These are phyloP conservation scores for Crossocerus cetratus DNA, from an alignment of 2,888 invertebrate genomes.

Conservation along the genomic window DNA sequence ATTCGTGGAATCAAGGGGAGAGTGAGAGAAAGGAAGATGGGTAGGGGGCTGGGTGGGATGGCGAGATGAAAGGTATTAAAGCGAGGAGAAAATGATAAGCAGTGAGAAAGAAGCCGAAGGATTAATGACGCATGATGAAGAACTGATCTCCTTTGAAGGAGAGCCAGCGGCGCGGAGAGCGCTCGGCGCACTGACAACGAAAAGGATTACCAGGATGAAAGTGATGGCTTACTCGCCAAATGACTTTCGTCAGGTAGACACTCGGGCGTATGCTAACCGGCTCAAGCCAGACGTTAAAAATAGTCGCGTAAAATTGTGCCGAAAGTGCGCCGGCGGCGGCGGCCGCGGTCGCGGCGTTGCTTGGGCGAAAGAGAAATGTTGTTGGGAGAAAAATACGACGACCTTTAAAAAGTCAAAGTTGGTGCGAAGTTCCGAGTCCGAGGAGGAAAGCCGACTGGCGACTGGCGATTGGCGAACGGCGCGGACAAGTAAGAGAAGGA, in stretches of 20 bases:
- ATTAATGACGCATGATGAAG: neutral
- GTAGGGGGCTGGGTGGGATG: no score
- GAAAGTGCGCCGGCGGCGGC: no score
- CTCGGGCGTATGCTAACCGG: no score
- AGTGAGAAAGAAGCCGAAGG: neutral
- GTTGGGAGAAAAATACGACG: no score
- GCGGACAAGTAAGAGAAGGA: slow-evolving; percentile 6
- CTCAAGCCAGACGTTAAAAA: no score
- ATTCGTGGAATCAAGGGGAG: neutral
- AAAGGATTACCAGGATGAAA: neutral
- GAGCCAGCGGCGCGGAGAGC: neutral
- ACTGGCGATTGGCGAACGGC: no score
- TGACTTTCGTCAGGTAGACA: no score
- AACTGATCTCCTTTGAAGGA: neutral
- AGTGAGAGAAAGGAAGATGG: neutral
- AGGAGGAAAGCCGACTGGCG: no score
- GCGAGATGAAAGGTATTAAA: neutral
- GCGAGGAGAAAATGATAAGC: neutral
- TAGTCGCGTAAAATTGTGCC: no score
- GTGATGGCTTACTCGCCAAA: neutral
- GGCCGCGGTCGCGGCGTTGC: neutral
- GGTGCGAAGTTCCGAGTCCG: no score
- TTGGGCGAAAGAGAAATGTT: no score
- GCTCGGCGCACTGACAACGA: neutral
- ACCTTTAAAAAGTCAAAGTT: no score